Base-by-base conservation (phyloP, 2,797 vertebrate species). In the Todus mexicanus region DNA sequence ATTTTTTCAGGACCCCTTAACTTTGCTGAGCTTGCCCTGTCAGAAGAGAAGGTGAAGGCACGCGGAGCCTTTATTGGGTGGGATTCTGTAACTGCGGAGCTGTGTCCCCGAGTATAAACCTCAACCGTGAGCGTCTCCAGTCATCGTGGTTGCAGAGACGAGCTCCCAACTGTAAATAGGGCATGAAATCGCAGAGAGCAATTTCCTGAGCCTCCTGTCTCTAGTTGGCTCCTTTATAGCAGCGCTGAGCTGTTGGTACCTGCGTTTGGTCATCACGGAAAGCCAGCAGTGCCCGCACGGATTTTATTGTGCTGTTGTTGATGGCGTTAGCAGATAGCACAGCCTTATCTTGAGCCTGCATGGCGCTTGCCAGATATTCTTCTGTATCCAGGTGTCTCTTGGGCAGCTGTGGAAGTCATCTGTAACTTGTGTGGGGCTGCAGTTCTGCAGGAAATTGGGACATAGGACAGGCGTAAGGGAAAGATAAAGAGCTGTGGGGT, bases 381-480 rank as follows among this genome's bases (percentile, higher is more conserved):
- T 61, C 74, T 59, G 25, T n/a, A 6, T 56, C 37, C 45, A 27
- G 1, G 35, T 56, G 53, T 64, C 56, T 63, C 31, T 8, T 17
- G 27, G 31, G 65, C 56, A 71, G 77, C 89, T 85, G 54, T 40
- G 65, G 11, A 87, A 80, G 66, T 69, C 57, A 65, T 81, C 73
- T 42, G 27, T 68, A 50, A 33, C 37, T 74, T 27, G 9, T 7
- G 25, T 37, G 54, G 50, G 69, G 40, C 48, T 12, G 22, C 48
- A 51, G 22, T 38, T 75, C 63, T 33, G 13, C 1, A 1, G 35
- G 61, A 74, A 84, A 42, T 40, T n/a, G 35, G 29, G 37, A 33
- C 8, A 1, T 12, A 59, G 51, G 60, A 23, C 47, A 45, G 37
- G 50, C 1, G 0, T 31, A 43, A 71, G 12, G 29, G 29, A 71